Conservation (phyloP, 2,797 vertebrate genomes). For the Phylloscopus collybita region DNA sequence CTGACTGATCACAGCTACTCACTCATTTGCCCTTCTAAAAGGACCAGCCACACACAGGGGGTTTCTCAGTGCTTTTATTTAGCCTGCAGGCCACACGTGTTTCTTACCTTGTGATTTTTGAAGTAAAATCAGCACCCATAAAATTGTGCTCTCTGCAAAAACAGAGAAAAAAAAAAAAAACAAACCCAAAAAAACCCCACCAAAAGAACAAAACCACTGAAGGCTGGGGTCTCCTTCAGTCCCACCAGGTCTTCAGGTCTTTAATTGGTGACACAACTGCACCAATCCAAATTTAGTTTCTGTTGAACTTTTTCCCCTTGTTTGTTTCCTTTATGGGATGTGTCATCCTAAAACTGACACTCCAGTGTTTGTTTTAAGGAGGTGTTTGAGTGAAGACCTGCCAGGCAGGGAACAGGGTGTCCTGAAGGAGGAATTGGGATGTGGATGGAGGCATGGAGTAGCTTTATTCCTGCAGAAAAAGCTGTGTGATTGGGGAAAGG, state of each 20-base stretch:
- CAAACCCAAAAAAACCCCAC: too few relatives aligned
- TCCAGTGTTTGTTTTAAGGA: neutral
- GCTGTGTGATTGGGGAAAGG: neutral
- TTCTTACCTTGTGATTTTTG: neutral
- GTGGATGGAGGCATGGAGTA: neutral
- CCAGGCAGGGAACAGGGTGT: neutral
- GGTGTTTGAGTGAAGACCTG: neutral
- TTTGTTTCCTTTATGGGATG: neutral
- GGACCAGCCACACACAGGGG: neutral
- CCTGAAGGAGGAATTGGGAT: neutral
- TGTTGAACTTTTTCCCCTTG: neutral
- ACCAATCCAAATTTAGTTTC: neutral
- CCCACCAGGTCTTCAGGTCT: neutral
- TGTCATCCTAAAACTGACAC: neutral
- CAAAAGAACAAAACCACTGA: neutral
- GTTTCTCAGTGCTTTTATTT: neutral
- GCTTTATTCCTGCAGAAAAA: neutral
- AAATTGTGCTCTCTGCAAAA: neutral
- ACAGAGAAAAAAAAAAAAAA: rapidly evolving
- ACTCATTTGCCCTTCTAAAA: neutral
- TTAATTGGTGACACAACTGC: neutral
- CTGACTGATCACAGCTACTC: neutral
- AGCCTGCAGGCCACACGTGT: neutral
- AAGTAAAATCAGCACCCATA: neutral
- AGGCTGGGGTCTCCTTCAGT: neutral